phyloP scores from a whole-genome alignment of 2,113 vertebrate genomes.

The Loxodonta africana region DNA sequence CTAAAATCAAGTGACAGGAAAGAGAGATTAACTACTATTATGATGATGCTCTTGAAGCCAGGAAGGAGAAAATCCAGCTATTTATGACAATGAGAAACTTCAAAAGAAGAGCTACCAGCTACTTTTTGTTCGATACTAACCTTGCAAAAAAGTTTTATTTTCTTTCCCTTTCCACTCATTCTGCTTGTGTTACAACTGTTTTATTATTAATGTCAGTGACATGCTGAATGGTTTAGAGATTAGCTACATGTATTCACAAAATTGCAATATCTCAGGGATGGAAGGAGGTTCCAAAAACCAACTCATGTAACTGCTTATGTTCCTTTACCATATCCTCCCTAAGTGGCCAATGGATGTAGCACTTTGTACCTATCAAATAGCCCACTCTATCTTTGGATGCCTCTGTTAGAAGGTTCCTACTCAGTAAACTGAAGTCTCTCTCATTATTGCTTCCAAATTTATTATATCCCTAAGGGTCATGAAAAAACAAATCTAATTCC shows the following conservation, averaged over 20 bases:
- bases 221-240: not conserved
- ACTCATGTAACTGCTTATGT: not conserved
- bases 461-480: not conserved
- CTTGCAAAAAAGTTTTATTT: not conserved
- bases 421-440: not conserved
- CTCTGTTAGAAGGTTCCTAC: not conserved
- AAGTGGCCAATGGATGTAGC: not conserved
- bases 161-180: not conserved
- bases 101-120: not conserved
- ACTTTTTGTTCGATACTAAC: constrained; percentile 38
- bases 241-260: not conserved
- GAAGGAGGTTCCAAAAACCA: not conserved
- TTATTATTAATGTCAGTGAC: not conserved
- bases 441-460: not conserved
- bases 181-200: not conserved
- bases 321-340: not conserved
- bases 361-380: not conserved
- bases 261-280: too few relatives aligned
- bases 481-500: not conserved
- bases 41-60: not conserved
- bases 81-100: not conserved
- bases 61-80: not conserved
- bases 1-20: constrained; percentile 25
- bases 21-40: constrained; percentile 21
- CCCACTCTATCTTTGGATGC: not conserved